Evolutionary conservation across 2,888 invertebrate genomes (phyloP).

Genomic region (Schizotus pectinicornis): DNA sequence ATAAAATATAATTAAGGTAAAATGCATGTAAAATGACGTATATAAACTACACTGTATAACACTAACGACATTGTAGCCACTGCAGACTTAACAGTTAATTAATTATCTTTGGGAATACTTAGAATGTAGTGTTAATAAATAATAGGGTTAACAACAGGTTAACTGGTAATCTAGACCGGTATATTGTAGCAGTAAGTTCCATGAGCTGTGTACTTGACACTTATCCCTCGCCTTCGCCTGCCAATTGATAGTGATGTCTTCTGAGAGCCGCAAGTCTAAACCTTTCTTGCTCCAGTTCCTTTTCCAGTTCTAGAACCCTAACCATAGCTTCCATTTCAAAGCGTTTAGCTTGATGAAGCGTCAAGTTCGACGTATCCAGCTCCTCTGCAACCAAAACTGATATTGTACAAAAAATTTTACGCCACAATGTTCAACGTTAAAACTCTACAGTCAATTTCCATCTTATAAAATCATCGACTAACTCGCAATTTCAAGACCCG

Average conservation of each 20-base stretch:
- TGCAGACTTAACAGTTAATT: conserved; percentile 32
- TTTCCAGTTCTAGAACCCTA: conserved; percentile 90
- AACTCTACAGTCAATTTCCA: too few relatives aligned
- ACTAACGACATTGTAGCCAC: conserved; percentile 27
- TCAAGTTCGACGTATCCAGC: conserved; percentile 86
- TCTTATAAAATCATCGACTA: too few relatives aligned
- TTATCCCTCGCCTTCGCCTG: conserved; percentile 64
- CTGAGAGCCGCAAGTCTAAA: conserved; percentile 83
- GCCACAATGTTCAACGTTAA: too few relatives aligned
- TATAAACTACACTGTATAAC: conserved; percentile 40
- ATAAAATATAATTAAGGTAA: conserved; percentile 40
- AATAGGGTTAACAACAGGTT: conserved; percentile 6
- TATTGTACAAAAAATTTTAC: not conserved
- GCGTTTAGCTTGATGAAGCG: conserved; percentile 92
- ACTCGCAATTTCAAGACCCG: not conserved
- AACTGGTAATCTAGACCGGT: too few relatives aligned
- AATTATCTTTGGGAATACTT: conserved; percentile 15
- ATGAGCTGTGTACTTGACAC: too few relatives aligned
- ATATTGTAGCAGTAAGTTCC: conserved; percentile 7
- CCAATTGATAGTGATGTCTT: conserved; percentile 90
- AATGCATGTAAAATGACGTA: conserved; percentile 29
- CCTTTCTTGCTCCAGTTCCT: conserved; percentile 87
- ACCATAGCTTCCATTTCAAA: conserved; percentile 98
- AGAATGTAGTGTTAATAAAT: conserved; percentile 34
- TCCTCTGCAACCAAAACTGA: conserved; percentile 67